phyloP scores from a whole-genome alignment of 1,140 invertebrate genomes.

The Cardiocondyla obscurior region DNA sequence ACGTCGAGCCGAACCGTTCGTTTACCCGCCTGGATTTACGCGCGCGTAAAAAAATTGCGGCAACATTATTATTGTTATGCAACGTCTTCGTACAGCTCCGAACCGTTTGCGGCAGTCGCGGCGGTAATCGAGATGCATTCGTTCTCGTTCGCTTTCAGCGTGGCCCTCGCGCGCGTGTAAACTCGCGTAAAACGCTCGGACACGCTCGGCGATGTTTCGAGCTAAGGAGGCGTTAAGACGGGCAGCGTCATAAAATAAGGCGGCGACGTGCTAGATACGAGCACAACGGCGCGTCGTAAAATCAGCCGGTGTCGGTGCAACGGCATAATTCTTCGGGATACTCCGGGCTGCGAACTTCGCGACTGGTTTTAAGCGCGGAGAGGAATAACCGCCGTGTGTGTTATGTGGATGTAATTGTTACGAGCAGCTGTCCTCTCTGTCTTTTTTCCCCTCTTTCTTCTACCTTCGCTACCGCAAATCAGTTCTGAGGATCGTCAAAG shows the following conservation, averaged over 20 bases:
- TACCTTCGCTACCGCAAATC: background rate
- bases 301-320: constrained; percentile 41
- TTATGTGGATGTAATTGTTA: constrained; percentile 49
- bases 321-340: constrained; percentile 52
- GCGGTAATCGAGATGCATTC: constrained; percentile 16
- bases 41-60: background rate
- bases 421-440: constrained; percentile 32
- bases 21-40: background rate
- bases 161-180: constrained; percentile 10
- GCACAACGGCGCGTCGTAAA: constrained; percentile 49
- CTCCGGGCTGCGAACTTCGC: constrained; percentile 42
- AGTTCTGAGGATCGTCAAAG: constrained; percentile 30
- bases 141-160: background rate
- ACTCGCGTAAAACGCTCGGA: constrained; percentile 45
- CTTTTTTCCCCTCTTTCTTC: background rate
- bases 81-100: background rate
- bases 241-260: constrained; percentile 71
- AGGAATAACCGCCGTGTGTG: constrained; percentile 43
- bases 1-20: background rate
- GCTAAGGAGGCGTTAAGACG: constrained; percentile 71
- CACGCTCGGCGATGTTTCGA: constrained; percentile 51
- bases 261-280: constrained; percentile 47
- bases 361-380: constrained; percentile 44
- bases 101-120: background rate
- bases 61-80: background rate